phyloP scores from a whole-genome alignment of 2,113 vertebrate genomes.

The Notechis scutatus region DNA sequence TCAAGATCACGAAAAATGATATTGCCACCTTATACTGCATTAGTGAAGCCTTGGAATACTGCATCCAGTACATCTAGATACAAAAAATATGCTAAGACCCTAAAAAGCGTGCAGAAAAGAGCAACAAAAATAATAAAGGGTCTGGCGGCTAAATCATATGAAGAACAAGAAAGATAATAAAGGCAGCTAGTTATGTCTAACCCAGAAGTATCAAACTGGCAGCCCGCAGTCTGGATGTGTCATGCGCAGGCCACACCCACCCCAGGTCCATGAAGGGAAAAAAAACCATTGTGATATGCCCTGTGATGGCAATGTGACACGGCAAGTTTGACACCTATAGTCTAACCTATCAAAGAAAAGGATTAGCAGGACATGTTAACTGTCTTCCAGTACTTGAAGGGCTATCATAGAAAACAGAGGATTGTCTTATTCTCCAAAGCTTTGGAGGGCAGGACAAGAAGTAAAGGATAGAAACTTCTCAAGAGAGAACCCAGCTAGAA shows the following conservation, averaged over 20 bases:
- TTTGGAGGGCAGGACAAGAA: too few species aligned
- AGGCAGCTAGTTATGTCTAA: not conserved
- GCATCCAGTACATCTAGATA: not conserved
- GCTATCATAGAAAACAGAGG: not conserved
- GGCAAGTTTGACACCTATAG: too few species aligned
- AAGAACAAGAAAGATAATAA: not conserved
- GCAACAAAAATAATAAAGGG: not conserved
- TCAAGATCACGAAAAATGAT: too few species aligned
- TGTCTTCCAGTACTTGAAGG: not conserved
- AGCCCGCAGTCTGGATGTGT: accelerated
- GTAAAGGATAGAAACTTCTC: too few species aligned
- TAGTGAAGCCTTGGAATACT: too few species aligned
- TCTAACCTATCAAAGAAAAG: not conserved
- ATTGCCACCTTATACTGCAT: too few species aligned
- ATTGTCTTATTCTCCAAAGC: not conserved
- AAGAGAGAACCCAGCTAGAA: too few species aligned
- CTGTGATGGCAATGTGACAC: too few species aligned
- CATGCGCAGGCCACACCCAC: too few species aligned
- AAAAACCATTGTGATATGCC: too few species aligned
- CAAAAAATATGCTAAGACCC: not conserved
- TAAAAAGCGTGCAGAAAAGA: not conserved
- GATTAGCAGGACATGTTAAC: not conserved
- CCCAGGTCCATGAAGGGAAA: too few species aligned
- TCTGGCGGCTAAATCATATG: not conserved
- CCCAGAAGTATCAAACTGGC: too few species aligned